These are phyloP conservation scores for Rhinolophus ferrumequinum DNA, from an alignment of 2,113 vertebrate species.

Conservation along the genomic window DNA sequence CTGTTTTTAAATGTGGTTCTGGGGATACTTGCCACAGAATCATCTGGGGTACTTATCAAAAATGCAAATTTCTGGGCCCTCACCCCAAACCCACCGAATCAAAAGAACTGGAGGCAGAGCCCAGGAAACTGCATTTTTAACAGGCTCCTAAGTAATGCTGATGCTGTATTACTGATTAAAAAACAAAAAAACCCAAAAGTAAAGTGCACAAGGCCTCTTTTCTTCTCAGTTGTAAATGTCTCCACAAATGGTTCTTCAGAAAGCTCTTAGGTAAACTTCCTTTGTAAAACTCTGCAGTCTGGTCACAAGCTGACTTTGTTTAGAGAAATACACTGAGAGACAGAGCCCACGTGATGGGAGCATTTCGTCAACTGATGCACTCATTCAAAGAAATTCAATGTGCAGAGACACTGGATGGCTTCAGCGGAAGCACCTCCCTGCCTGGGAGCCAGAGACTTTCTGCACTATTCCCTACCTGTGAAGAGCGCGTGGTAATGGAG, in stretches of 20 bases:
- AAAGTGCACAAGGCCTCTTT: slow-evolving; percentile 46
- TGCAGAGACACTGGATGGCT: slow-evolving; percentile 10
- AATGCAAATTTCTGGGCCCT: not conserved
- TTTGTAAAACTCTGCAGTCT: not conserved
- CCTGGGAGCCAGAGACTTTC: not conserved
- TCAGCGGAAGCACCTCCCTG: not conserved
- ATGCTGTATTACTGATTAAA: not conserved
- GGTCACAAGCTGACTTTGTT: slow-evolving; percentile 80
- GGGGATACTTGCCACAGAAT: not conserved
- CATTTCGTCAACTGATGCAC: slow-evolving; percentile 78
- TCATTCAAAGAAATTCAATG: slow-evolving; percentile 72
- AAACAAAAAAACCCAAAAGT: not conserved
- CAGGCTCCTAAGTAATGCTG: not conserved
- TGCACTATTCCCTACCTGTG: slow-evolving; percentile 89
- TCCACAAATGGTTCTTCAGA: slow-evolving; percentile 8
- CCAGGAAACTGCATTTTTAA: not conserved
- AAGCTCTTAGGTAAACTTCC: slow-evolving; percentile 48
- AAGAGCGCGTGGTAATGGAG: slow-evolving; percentile 97
- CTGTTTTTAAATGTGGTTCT: not conserved
- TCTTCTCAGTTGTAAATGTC: not conserved
- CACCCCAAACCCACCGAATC: not conserved
- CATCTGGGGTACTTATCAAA: not conserved
- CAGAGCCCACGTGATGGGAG: slow-evolving; percentile 78
- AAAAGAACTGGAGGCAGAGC: not conserved
- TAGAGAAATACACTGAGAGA: slow-evolving; percentile 51